A percentile compares a stretch with the other conserved stretches of the same genome.
phyloP scores from a whole-genome alignment of 2,888 invertebrate species.

The Plemyria rubiginata region DNA sequence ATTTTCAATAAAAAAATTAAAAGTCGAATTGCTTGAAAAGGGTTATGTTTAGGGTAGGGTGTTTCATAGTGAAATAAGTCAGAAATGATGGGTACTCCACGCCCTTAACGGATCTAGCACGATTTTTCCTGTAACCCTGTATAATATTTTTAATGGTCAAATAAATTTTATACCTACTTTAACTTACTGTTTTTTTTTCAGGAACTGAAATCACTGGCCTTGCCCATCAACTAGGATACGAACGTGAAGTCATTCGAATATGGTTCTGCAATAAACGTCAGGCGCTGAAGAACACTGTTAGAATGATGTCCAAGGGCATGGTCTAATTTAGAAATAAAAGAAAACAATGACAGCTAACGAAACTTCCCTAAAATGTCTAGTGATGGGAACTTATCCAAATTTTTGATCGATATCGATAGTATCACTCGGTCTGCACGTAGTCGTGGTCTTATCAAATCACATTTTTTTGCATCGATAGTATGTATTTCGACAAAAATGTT shows the following conservation, averaged over 20 bases:
- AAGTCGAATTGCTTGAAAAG: no score
- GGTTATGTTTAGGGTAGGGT: no score
- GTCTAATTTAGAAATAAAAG: conserved; percentile 76
- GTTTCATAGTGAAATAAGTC: no score
- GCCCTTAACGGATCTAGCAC: no score
- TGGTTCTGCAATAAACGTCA: conserved; percentile 99
- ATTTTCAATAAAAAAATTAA: no score
- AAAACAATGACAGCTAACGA: conserved; percentile 36
- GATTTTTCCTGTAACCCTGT: no score
- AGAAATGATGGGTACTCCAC: no score
- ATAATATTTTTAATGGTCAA: no score
- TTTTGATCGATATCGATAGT: conserved; percentile 52
- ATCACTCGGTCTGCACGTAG: conserved; percentile 61
- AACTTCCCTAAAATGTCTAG: conserved; percentile 43
- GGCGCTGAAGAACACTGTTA: conserved; percentile 98
- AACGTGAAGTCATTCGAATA: conserved; percentile 98
- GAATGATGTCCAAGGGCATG: conserved; percentile 96
- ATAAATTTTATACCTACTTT: not conserved
- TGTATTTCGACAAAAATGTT: conserved; percentile 49
- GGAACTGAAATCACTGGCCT: conserved; percentile 98
- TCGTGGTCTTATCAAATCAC: conserved; percentile 56
- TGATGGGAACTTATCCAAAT: conserved; percentile 50
- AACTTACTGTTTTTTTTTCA: conserved; percentile 70
- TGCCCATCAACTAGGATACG: conserved; percentile 97
- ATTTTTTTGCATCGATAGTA: conserved; percentile 63